Base-by-base conservation (phyloP, 2,888 invertebrate species). In the Daptonema setosum region DNA sequence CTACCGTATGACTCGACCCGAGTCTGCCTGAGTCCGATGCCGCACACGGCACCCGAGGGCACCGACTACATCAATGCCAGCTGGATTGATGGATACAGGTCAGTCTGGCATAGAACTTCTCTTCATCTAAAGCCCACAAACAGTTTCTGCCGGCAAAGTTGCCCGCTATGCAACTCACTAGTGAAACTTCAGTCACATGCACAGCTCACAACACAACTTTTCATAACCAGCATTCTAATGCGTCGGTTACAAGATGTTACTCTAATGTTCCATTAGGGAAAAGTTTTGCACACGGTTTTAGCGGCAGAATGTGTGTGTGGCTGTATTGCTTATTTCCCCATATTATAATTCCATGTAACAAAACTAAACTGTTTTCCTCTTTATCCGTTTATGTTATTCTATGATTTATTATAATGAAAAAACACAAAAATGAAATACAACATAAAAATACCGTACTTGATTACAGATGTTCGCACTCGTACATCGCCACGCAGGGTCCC, bases 51-150 rank as follows among this genome's bases (percentile, higher is more conserved):
- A 20, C 26, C 26, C 26, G 50, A 50, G 22, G 70, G 76, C 5
- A 88, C 90, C 1, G 97, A 99, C 74, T 99, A 97, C 72, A 88
- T 99, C 65, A 99, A 97, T 72, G 95, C 95, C 47, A 91, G 88
- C 67, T 87, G 93, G 69, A 87, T 97, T 62, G 97, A 99, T 72
- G 95, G 69, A n/a, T 69, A 69, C 60, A n/a, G n/a, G n/a, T n/a
- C n/a, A n/a, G n/a, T n/a, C n/a, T n/a, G n/a, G n/a, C n/a, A n/a
- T 61, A 65, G 60, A 14, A 28, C 5, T 20, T 35, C 3, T n/a
- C 28, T 28, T 58, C 14, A n/a, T n/a, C 43, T 14, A 43, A 43
- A 14, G 43, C 43, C 17, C n/a, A 17, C 17, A 14, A 43, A n/a
- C n/a, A 43, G 43, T 14, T 17, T 17, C 17, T 43, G 14, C 14